Base-by-base conservation (phyloP, 2,113 vertebrate species). In the Syngnathus floridae region DNA sequence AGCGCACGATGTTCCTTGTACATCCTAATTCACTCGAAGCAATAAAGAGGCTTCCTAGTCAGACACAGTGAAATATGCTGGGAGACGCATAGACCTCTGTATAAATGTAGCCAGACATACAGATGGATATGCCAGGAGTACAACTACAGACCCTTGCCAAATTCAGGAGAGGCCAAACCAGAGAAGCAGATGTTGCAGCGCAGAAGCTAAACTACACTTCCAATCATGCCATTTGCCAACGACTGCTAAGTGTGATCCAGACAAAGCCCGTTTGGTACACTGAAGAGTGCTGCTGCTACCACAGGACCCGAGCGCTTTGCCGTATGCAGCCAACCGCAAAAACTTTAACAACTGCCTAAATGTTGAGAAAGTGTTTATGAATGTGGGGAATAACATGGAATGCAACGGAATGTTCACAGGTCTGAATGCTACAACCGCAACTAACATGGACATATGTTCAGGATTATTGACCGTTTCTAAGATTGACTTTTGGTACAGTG, bases 171-270 rank as follows among this genome's bases (percentile, higher is more conserved):
- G 70, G 70, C 68, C 61, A 67, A n/a, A 64, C 77, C 74, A 84
- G 66, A 75, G 66, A 59, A 80, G 72, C 81, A 83, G 79, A 84
- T 82, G 79, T 71, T 80, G 67, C 72, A 62, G 66, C 61, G 61
- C 75, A 78, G 74, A 70, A 82, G 71, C 78, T 75, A 74, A 66
- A 68, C 64, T 70, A 71, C 63, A 73, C 64, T 71, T 78, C 51
- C 66, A 82, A 62, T 77, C 46, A 66, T 63, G 71, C 70, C 66
- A 19, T 52, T 38, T 66, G 59, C 76, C 68, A 82, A 72, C 58
- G 73, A 65, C 73, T 67, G 66, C 62, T 66, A 56, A 60, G 43
- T 67, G 41, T 13, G 62, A 70, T 56, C 69, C 43, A 68, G 62
- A 75, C 48, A 65, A 70, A 78, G 56, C 14, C 72, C 46, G 68